These are phyloP conservation scores for Saxidomus purpurata DNA, from an alignment of 1,140 invertebrate genomes.

Conservation along the genomic window DNA sequence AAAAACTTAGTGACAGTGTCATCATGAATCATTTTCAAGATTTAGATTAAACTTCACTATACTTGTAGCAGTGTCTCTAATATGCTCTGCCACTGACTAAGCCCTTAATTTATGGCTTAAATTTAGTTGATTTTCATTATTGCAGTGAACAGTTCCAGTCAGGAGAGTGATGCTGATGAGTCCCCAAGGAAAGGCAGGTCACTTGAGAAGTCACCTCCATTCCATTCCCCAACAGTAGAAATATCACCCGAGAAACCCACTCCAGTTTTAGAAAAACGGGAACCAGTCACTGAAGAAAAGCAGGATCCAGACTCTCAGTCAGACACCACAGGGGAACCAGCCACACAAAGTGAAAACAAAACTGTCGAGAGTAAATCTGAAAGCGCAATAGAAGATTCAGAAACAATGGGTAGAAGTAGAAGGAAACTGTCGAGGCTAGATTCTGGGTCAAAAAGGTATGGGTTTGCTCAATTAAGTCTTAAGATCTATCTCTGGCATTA, in stretches of 20 bases:
- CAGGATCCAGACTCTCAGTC: slow-evolving; percentile 17
- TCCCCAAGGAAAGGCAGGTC: slow-evolving; percentile 50
- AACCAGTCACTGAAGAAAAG: neutral
- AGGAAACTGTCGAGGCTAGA: slow-evolving; percentile 17
- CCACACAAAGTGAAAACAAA: slow-evolving; percentile 46
- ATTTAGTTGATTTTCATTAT: too few species aligned
- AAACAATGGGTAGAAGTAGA: slow-evolving; percentile 42
- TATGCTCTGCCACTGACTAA: too few species aligned
- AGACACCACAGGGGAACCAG: slow-evolving; percentile 22
- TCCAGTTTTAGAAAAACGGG: neutral
- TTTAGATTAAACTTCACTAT: too few species aligned
- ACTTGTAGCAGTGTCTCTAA: too few species aligned
- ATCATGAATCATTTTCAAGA: too few species aligned
- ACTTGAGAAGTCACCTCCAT: slow-evolving; percentile 20
- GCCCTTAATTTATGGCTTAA: too few species aligned
- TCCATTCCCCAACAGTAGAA: slow-evolving; percentile 43
- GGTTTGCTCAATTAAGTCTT: too few species aligned
- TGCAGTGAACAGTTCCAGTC: slow-evolving; percentile 64
- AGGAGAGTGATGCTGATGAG: slow-evolving; percentile 62
- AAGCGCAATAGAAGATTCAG: slow-evolving; percentile 26
- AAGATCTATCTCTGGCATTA: too few species aligned
- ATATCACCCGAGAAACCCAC: slow-evolving; percentile 50
- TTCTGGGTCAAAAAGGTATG: slow-evolving; percentile 27
- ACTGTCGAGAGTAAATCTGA: slow-evolving; percentile 13
- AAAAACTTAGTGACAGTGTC: too few species aligned